Evolutionary conservation across 2,113 vertebrate species (phyloP), one percentile per base, ranked within the genome.

Genomic region (Centropus unirufus): DNA sequence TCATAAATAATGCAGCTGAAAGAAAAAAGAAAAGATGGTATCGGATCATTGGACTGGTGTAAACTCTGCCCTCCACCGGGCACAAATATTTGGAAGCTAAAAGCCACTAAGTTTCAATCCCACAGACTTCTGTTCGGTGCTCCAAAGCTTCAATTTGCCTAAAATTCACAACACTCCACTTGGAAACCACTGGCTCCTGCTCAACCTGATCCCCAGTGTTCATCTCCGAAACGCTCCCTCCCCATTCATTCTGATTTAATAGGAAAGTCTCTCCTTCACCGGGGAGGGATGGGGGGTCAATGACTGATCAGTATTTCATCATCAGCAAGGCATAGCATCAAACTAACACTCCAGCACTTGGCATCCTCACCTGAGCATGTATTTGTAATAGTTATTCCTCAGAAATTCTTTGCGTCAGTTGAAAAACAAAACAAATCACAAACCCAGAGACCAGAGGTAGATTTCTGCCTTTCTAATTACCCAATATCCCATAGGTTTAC

Each of bases 1-100:
- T 87, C 5, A 0, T 46, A 91, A 95, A 46, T 69, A 94, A 92
- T 44, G 49, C 79, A 93, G 75, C 62, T 94, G 87, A 93, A 96
- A 93, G 42, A 52, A 96, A 84, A 78, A 83, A 77, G 36, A 92
- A 64, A 83, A 91, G 22, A 83, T 42, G 44, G 29, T 66, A 40
- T 84, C 85, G 39, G 24, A 10, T 74, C 20, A 78, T 17, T 55
- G 36, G 42, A 78, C 5, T 54, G 20, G 21, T 84, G 29, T 73
- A 47, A 80, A 83, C 26, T 83, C 73, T 80, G 62, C 69, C 46
- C 55, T 94, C 72, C 32, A 5, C 78, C 51, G 51, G 57, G 70
- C 74, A 87, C 54, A 89, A 62, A 73, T 12, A 66, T 32, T 85
- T 62, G 32, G 49, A 89, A 84, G 20, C 49, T 57, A 91, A 68